These are phyloP conservation scores for Coreoperca whiteheadi DNA, from an alignment of 2,113 vertebrate species.

Conservation along the genomic window DNA sequence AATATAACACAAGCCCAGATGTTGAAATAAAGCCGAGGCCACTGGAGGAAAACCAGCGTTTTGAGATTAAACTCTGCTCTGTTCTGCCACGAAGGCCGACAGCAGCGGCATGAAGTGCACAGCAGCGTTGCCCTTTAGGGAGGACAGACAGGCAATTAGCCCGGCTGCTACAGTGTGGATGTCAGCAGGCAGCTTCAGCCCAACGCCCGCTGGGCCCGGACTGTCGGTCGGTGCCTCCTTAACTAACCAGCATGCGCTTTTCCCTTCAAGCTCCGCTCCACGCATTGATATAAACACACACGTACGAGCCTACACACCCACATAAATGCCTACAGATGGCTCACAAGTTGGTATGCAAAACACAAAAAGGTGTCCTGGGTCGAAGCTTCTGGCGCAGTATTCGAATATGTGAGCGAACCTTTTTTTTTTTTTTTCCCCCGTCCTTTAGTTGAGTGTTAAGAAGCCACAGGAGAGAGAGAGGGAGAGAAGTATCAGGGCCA, in stretches of 20 bases:
- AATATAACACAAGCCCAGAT: conserved; percentile 6
- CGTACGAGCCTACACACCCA: background rate
- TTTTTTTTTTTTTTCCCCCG: too few relatives aligned
- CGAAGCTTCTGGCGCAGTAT: conserved; percentile 23
- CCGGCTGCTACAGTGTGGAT: conserved; percentile 7
- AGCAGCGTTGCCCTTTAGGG: conserved; percentile 45
- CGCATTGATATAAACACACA: background rate
- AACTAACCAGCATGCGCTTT: conserved; percentile 6
- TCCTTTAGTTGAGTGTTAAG: background rate
- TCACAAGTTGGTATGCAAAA: conserved; percentile 20
- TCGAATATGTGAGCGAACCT: conserved; percentile 26
- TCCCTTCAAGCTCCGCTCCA: conserved; percentile 10
- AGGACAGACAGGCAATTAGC: conserved; percentile 57
- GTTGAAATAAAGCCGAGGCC: background rate
- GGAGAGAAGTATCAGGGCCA: conserved; percentile 23
- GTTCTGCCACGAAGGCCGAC: background rate
- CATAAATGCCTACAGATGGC: conserved; percentile 13
- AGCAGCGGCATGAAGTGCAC: background rate
- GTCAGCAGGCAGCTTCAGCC: conserved; percentile 48
- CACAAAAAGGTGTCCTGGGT: conserved; percentile 22
- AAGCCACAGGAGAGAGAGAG: conserved; percentile 17
- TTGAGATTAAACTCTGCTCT: background rate
- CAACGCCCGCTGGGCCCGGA: conserved; percentile 30
- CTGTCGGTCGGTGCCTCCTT: conserved; percentile 12
- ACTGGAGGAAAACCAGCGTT: background rate